Percentiles rank a stretch among this genome's conserved stretches.
phyloP scores from a whole-genome alignment of 2,797 vertebrate genomes.

The Numenius phaeopus region DNA sequence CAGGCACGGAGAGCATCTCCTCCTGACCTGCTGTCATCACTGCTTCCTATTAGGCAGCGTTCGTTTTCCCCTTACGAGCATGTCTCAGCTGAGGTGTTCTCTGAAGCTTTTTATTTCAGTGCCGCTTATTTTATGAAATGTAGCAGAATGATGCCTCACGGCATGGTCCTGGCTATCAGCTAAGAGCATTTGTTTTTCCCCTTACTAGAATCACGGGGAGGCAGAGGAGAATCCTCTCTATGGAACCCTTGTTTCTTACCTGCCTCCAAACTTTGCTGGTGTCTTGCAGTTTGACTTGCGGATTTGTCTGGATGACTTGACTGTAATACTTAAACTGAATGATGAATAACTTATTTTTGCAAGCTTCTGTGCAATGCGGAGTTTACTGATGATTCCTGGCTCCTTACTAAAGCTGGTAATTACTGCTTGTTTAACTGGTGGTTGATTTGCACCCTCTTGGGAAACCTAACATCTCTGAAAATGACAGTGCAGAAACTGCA shows the following conservation, averaged over 20 bases:
- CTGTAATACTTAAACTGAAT: background rate
- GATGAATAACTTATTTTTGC: background rate
- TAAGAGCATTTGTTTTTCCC: background rate
- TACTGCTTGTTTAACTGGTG: constrained; percentile 31
- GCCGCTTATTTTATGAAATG: background rate
- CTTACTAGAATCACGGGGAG: background rate
- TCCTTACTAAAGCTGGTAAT: constrained; percentile 1
- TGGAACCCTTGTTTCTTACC: background rate
- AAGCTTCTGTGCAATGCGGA: background rate
- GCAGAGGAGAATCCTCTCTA: background rate
- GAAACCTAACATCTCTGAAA: constrained; percentile 8
- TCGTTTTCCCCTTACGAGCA: rapidly evolving
- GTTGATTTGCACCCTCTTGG: constrained; percentile 12
- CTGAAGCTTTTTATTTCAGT: background rate
- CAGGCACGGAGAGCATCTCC: background rate
- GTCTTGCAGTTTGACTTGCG: constrained; percentile 32
- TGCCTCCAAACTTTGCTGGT: constrained; percentile 1
- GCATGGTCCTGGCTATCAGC: constrained; percentile 31
- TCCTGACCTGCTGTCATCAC: background rate
- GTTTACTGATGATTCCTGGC: background rate
- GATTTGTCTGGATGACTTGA: constrained; percentile 15
- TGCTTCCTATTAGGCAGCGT: background rate
- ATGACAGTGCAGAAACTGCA: background rate
- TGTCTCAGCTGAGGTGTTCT: background rate
- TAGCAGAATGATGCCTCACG: constrained; percentile 1